Conservation (phyloP, 2,797 vertebrate genomes). For the Rousettus madagascariensis region DNA sequence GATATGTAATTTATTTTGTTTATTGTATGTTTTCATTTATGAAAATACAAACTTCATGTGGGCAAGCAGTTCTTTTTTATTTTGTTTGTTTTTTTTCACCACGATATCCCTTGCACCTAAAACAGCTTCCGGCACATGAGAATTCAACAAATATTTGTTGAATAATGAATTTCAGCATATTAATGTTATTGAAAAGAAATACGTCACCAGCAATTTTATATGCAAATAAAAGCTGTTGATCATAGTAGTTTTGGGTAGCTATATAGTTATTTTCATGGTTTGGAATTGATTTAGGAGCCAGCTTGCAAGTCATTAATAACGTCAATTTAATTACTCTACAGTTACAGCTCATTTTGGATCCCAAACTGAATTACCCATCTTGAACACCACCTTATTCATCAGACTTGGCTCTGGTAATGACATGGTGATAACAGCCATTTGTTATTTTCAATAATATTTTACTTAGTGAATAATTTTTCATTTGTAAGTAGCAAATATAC, state of each 20-base stretch:
- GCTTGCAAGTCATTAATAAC: constrained; percentile 76
- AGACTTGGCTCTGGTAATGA: constrained; percentile 69
- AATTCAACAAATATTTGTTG: constrained; percentile 47
- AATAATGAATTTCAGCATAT: constrained; percentile 41
- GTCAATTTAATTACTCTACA: constrained; percentile 76
- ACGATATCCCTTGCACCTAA: not conserved
- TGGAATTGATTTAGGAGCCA: constrained; percentile 75
- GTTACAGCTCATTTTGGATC: constrained; percentile 77
- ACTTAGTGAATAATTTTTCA: constrained; percentile 67
- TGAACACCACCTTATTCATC: constrained; percentile 72
- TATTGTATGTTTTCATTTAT: not conserved
- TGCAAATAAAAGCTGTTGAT: constrained; percentile 67
- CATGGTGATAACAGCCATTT: constrained; percentile 47
- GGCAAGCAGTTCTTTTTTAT: not conserved
- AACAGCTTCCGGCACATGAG: not conserved
- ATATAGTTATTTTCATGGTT: constrained; percentile 69
- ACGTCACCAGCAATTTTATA: constrained; percentile 61
- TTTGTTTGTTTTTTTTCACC: not conserved
- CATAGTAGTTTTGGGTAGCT: constrained; percentile 53
- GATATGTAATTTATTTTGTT: not conserved
- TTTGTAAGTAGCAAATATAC: constrained; percentile 18
- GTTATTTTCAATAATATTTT: constrained; percentile 70
- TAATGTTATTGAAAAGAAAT: constrained; percentile 45
- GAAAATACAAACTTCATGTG: not conserved
- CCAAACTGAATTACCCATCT: constrained; percentile 69